Base-by-base conservation (phyloP, 2,113 vertebrate genomes). In the Heterochromis multidens region DNA sequence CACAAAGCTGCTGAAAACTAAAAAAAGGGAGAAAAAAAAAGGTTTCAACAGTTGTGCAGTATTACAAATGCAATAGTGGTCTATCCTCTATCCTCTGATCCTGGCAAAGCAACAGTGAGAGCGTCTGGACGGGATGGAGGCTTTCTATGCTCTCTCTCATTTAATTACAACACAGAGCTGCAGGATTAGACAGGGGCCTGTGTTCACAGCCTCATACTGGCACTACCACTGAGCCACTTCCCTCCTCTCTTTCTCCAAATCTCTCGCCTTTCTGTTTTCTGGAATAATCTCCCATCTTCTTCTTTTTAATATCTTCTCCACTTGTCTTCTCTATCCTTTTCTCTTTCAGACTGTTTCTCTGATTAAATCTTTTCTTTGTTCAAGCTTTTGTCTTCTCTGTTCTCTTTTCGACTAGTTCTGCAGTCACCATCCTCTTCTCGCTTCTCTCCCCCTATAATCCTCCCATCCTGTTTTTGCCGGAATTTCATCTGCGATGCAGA, bases 31-130 rank as follows among this genome's bases (percentile, higher is more conserved):
- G 27, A 67, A 61, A 85, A 89, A 80, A 91, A 87, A 83, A 88
- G 86, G 92, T 96, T 95, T 96, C 95, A 96, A 96, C 95, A 96
- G 94, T 96, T 96, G 95, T 94, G 95, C 90, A 89, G 95, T 91
- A 95, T 96, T 95, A 96, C 95, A 96, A 96, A 96, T 94, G 96
- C 96, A 96, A 96, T 96, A 96, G 96, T 96, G 94, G 91, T 96
- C 92, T 92, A 95, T 94, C 92, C 89, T 92, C 92, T 93, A 95
- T 94, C 93, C 90, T 88, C 92, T 95, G 95, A 96, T 96, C 94
- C 96, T 93, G 94, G 95, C 94, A 95, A 93, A 95, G 92, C 92
- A 91, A 94, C 94, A 94, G 93, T 91, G 95, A 90, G 93, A 96
- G 96, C 93, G 95, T 96, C 93, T 95, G 96, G 95, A 95, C 81